phyloP scores from a whole-genome alignment of 2,113 vertebrate species.

The Pedetes capensis region DNA sequence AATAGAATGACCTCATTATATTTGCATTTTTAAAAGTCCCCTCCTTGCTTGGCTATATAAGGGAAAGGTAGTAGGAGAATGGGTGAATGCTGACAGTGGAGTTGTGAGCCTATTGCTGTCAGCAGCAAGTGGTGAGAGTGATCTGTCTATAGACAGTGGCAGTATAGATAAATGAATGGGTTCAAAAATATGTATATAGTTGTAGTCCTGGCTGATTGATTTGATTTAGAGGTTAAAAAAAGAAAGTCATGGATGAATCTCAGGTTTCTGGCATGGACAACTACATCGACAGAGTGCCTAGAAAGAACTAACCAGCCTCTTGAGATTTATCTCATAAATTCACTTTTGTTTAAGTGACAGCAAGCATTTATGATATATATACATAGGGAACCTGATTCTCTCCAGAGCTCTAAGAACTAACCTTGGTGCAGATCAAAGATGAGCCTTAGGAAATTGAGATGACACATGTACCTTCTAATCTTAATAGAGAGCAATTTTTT shows the following conservation, averaged over 20 bases:
- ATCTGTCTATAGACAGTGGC: not conserved
- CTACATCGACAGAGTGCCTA: slow-evolving; percentile 59
- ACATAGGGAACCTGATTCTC: slow-evolving; percentile 49
- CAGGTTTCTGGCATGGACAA: slow-evolving; percentile 59
- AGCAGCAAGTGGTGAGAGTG: not conserved
- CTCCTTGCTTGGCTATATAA: not conserved
- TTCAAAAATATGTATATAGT: not conserved
- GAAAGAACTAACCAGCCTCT: slow-evolving; percentile 58
- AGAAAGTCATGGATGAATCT: slow-evolving; percentile 41
- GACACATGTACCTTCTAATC: not conserved
- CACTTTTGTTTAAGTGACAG: slow-evolving; percentile 60
- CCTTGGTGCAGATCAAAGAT: slow-evolving; percentile 23
- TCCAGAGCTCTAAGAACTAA: slow-evolving; percentile 44
- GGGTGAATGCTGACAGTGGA: not conserved
- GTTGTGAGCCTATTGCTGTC: not conserved
- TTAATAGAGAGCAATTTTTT: not conserved
- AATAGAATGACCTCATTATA: not conserved
- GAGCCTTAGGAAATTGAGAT: not conserved
- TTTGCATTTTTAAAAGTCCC: not conserved
- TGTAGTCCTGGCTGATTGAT: slow-evolving; percentile 27
- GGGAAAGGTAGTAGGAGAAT: not conserved
- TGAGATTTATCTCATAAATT: slow-evolving; percentile 56
- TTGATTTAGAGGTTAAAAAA: slow-evolving; percentile 47
- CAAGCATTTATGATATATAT: slow-evolving; percentile 32
- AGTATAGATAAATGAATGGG: slow-evolving; percentile 18